phyloP scores from a whole-genome alignment of 1,140 invertebrate genomes.

The Catajapyx aquilonaris region DNA sequence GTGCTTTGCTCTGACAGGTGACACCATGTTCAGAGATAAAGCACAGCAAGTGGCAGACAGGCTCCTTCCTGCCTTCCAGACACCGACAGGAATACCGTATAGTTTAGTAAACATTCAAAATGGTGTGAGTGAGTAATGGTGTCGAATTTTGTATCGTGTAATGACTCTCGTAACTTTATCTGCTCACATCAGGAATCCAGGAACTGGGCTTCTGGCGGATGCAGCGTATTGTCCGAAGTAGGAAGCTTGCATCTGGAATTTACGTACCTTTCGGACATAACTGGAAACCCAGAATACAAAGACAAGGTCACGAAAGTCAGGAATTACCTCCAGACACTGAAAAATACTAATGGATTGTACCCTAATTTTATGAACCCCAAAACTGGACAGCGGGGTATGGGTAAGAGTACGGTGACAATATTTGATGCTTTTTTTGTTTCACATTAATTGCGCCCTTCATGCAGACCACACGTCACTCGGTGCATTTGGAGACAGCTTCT shows the following conservation, averaged over 20 bases:
- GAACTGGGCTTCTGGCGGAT: too few species aligned
- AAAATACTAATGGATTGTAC: slow-evolving; percentile 36
- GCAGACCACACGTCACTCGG: slow-evolving; percentile 37
- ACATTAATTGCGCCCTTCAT: too few species aligned
- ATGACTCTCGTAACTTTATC: too few species aligned
- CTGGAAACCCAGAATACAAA: slow-evolving; percentile 29
- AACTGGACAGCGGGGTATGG: slow-evolving; percentile 35
- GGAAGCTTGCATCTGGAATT: too few species aligned
- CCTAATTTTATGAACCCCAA: slow-evolving; percentile 38
- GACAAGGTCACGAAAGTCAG: slow-evolving; percentile 28
- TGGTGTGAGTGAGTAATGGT: slow-evolving; percentile 26
- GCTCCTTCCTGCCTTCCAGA: slow-evolving; percentile 42
- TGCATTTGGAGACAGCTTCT: slow-evolving; percentile 41
- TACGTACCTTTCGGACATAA: slow-evolving; percentile 32
- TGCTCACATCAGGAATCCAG: too few species aligned
- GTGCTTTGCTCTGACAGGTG: slow-evolving; percentile 36
- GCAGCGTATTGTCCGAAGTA: too few species aligned
- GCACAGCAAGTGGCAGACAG: slow-evolving; percentile 34
- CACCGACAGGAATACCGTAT: slow-evolving; percentile 42
- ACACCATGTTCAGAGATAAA: slow-evolving; percentile 38
- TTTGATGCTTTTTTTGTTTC: slow-evolving; percentile 1
- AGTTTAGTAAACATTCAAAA: slow-evolving; percentile 35
- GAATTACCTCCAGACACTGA: slow-evolving; percentile 24
- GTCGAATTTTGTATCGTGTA: too few species aligned
- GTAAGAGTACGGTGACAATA: slow-evolving; percentile 30